phyloP scores from a whole-genome alignment of 1,140 invertebrate genomes.

The Drosophila kikkawai region DNA sequence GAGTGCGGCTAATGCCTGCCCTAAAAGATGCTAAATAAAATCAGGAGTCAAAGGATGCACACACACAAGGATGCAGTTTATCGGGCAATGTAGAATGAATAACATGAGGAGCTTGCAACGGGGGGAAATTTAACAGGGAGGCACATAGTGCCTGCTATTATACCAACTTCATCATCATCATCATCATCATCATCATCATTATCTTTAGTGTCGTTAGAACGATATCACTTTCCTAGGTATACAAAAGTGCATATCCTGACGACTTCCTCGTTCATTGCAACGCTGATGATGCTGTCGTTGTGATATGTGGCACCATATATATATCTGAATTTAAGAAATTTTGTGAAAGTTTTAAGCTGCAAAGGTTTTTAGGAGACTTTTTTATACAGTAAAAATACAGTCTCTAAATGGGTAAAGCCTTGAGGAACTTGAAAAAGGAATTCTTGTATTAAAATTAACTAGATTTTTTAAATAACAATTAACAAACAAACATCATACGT shows the following conservation, averaged over 20 bases:
- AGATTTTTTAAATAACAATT: background rate
- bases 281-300: background rate
- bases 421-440: background rate
- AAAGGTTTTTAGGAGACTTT: background rate
- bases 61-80: slow-evolving; percentile 19
- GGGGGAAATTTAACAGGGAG: background rate
- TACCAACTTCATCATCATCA: slow-evolving; percentile 1
- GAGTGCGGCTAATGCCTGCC: slow-evolving; percentile 24
- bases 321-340: background rate
- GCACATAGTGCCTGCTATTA: slow-evolving; percentile 19
- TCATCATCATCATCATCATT: slow-evolving; percentile 10
- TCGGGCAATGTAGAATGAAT: slow-evolving; percentile 19
- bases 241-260: slow-evolving; percentile 2
- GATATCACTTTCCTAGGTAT: slow-evolving; percentile 37
- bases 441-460: background rate
- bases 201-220: slow-evolving; percentile 4
- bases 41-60: slow-evolving; percentile 13
- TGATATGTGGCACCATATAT: background rate
- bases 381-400: background rate
- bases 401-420: background rate
- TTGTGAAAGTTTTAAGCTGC: background rate
- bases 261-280: slow-evolving; percentile 6
- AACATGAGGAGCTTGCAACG: background rate
- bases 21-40: slow-evolving; percentile 31
- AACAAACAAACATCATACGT: background rate